Conservation (phyloP, 2,113 vertebrate species). For the Centropus bengalensis region DNA sequence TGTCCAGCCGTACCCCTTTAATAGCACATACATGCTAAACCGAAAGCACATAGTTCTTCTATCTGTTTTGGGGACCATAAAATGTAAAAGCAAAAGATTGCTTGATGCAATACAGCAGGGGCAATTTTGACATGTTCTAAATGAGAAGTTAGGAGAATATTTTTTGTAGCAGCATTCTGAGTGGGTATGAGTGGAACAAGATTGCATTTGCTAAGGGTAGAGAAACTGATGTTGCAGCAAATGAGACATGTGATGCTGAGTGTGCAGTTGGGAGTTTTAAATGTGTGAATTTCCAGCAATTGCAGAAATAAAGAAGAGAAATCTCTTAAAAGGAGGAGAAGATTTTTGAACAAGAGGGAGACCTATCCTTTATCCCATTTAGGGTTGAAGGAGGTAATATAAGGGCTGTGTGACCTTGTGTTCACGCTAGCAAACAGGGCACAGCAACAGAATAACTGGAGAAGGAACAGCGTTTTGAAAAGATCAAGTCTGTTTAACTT, state of each 20-base stretch:
- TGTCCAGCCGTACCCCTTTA: neutral
- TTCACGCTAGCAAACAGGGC: neutral
- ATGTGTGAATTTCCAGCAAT: neutral
- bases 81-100: neutral
- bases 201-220: conserved; percentile 17
- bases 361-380: neutral
- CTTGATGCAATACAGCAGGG: neutral
- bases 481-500: neutral
- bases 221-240: conserved; percentile 30
- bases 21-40: neutral
- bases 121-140: neutral
- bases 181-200: neutral
- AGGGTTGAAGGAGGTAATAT: neutral
- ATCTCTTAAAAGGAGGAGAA: neutral
- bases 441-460: neutral
- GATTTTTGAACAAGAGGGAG: neutral
- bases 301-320: neutral
- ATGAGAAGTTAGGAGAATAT: neutral
- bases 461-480: neutral
- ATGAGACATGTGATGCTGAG: neutral
- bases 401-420: neutral
- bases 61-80: neutral
- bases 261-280: neutral
- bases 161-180: conserved; percentile 7
- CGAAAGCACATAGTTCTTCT: neutral